Evolutionary conservation across 2,797 vertebrate species (phyloP), one percentile per base, ranked within the genome.

Genomic region (Centropyge bicolor): DNA sequence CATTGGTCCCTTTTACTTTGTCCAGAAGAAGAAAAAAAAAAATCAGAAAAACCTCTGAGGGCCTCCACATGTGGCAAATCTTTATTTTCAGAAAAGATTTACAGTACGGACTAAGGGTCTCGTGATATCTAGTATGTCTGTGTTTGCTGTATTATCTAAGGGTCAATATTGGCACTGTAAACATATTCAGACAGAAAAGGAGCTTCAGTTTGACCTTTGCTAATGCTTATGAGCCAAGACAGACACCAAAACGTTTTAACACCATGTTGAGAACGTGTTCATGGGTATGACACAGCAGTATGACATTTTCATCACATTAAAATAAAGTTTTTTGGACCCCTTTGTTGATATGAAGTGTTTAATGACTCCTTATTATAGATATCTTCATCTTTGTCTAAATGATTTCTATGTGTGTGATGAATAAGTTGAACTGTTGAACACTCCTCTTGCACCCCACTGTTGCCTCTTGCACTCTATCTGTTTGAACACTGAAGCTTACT

Each of bases 81-180:
- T 36, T 52, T 22, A 24, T 67, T 51, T 60, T 8, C 35, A 46
- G 24, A 13, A 35, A 38, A 76, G 35, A 48, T 86, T 57, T 76
- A 31, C 60, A 49, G 38, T 36, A 31, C 22, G 45, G 36, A 65
- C 62, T 38, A 2, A 19, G 12, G 11, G 40, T 73, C 59, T 24
- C 61, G 31, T 73, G 45, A 62, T 57, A 31, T 24, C 43, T n/a
- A 5, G 20, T 56, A 10, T 71, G 46, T 63, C 63, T 76, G 20
- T 66, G 36, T 76, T 14, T 46, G 22, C 19, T 74, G 6, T 38
- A 17, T 80, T 80, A 70, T 80, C 61, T 36, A 16, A 64, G 40
- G 48, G 69, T 74, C 65, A 79, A 36, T 80, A 74, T 82, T 87
- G 56, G n/a, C n/a, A 84, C 36, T 82, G 8, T 17, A 80, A 84